A percentile compares a stretch with the other conserved stretches of the same genome.
phyloP scores from a whole-genome alignment of 2,888 invertebrate species.

The Phragmatobia fuliginosa region DNA sequence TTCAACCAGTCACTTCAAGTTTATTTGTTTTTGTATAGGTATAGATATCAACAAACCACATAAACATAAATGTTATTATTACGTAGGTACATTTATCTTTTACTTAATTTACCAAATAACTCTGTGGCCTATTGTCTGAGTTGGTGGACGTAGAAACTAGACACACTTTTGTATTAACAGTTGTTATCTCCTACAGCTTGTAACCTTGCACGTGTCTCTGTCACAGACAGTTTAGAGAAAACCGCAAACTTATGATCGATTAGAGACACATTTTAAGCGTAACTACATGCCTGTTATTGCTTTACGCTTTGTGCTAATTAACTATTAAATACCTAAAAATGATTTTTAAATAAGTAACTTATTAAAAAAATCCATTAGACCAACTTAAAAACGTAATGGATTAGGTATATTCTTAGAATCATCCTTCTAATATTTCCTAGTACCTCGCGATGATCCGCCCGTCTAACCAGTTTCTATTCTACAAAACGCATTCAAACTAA shows the following conservation, averaged over 20 bases:
- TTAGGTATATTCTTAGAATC: not conserved
- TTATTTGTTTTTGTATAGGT: no score
- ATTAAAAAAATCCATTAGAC: not conserved
- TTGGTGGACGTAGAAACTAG: not conserved
- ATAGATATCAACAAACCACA: no score
- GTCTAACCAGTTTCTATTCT: not conserved
- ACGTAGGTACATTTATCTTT: no score
- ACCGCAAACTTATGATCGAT: slow-evolving; percentile 17
- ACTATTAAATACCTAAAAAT: not conserved
- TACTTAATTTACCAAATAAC: not conserved
- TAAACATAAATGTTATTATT: no score
- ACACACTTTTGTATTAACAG: slow-evolving; percentile 6
- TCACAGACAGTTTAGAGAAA: slow-evolving; percentile 10
- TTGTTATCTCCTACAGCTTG: not conserved
- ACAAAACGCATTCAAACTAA: not conserved
- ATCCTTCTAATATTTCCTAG: not conserved
- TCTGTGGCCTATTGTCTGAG: not conserved
- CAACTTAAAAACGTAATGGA: not conserved
- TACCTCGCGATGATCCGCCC: not conserved
- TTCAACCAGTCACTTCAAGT: no score
- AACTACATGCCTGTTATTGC: slow-evolving; percentile 8
- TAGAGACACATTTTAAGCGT: slow-evolving; percentile 18
- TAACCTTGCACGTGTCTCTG: not conserved
- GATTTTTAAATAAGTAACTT: not conserved
- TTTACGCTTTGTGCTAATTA: not conserved